phyloP scores from a whole-genome alignment of 2,113 vertebrate species.

The Ophiodon elongatus region DNA sequence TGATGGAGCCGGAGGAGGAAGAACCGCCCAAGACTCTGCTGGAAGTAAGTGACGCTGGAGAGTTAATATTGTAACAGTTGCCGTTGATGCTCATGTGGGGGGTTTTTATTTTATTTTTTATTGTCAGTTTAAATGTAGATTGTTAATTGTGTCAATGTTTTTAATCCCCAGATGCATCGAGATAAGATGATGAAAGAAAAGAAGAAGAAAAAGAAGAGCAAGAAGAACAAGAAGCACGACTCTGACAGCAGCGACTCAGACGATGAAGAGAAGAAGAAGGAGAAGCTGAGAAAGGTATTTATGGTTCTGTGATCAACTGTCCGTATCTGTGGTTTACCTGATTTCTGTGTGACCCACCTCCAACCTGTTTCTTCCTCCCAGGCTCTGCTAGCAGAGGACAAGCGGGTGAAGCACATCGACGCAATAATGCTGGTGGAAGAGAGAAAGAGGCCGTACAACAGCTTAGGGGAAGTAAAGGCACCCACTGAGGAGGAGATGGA shows the following conservation, averaged over 20 bases:
- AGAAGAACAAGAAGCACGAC: constrained; percentile 86
- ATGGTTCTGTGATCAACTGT: neutral
- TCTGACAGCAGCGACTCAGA: constrained; percentile 94
- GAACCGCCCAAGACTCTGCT: constrained; percentile 90
- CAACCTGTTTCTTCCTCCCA: constrained; percentile 53
- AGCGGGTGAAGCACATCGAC: constrained; percentile 90
- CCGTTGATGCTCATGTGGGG: neutral
- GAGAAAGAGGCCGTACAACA: constrained; percentile 93
- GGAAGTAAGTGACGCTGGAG: constrained; percentile 83
- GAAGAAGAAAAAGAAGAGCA: constrained; percentile 95
- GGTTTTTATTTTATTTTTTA: neutral
- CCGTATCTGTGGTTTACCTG: neutral
- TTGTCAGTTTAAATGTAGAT: neutral
- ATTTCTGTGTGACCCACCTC: constrained; percentile 7
- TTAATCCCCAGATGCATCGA: constrained; percentile 89
- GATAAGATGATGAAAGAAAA: constrained; percentile 93
- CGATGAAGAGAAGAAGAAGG: constrained; percentile 93
- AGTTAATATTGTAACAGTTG: neutral
- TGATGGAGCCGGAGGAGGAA: constrained; percentile 74
- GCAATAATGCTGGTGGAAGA: constrained; percentile 93
- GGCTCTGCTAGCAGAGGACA: constrained; percentile 95
- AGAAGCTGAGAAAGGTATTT: constrained; percentile 96
- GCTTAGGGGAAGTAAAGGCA: constrained; percentile 88
- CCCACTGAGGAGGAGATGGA: constrained; percentile 99
- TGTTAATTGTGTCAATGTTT: neutral